A percentile compares a stretch with the other conserved stretches of the same genome.
Conservation (phyloP, 2,113 vertebrate species). For the Dasyornis broadbenti region DNA sequence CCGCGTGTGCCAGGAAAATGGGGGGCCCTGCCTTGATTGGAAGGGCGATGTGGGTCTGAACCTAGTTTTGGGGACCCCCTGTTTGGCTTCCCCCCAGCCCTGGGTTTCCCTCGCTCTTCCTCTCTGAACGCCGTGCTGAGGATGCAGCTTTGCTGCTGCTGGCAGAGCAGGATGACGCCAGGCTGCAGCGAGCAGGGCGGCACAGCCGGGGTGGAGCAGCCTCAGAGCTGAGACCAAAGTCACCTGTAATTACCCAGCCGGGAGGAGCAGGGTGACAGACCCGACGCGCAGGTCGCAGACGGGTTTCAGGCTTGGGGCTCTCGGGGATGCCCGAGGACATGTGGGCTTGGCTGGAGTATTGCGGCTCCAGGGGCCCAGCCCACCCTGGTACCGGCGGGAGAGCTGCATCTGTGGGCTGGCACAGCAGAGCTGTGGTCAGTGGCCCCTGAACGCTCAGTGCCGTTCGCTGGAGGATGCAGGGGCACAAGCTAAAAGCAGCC, state of each 20-base stretch:
- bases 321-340: rapidly evolving
- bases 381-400: neutral
- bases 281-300: neutral
- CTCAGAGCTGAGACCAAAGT: neutral
- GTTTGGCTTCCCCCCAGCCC: neutral
- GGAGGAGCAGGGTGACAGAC: slow-evolving; percentile 21
- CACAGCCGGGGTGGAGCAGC: neutral
- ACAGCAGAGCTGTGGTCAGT: neutral
- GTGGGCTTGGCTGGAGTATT: neutral
- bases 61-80: neutral
- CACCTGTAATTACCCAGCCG: neutral
- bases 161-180: slow-evolving; percentile 3
- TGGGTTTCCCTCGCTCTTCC: neutral
- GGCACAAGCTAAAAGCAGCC: neutral
- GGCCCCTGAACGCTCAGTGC: rapidly evolving
- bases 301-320: neutral
- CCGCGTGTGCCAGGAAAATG: neutral
- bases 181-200: slow-evolving; percentile 6
- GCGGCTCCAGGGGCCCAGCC: neutral
- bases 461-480: rapidly evolving
- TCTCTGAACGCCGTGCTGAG: neutral
- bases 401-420: neutral
- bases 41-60: neutral
- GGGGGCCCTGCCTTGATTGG: neutral
- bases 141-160: slow-evolving; percentile 24